Conservation (phyloP, 2,113 vertebrate species). For the Anoura caudifer region DNA sequence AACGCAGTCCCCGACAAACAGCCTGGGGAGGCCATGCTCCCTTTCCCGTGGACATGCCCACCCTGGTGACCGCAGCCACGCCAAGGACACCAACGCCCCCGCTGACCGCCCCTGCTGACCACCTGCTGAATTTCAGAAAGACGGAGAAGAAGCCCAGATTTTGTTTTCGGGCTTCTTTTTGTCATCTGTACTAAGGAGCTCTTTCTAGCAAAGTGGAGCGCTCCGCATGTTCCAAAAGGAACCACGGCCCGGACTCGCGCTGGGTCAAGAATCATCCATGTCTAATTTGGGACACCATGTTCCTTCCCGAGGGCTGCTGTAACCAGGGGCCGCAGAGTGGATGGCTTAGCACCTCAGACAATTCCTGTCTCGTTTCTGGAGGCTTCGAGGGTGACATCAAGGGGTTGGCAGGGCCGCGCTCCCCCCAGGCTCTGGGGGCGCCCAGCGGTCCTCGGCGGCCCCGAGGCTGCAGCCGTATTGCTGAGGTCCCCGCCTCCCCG, state of each 20-base stretch:
- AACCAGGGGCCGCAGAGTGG: no score
- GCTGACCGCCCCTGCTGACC: neutral
- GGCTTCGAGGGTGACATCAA: no score
- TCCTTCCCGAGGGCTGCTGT: no score
- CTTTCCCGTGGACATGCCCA: rapidly evolving
- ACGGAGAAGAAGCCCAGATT: no score
- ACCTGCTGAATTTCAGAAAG: neutral
- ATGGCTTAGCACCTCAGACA: no score
- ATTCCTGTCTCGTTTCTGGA: no score
- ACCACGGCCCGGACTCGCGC: neutral
- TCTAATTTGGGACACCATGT: neutral
- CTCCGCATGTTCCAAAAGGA: neutral
- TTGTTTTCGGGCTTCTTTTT: neutral
- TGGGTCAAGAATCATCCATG: neutral
- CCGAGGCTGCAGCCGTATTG: rapidly evolving
- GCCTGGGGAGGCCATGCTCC: neutral
- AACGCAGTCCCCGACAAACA: neutral
- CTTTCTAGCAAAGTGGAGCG: neutral
- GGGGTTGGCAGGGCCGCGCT: neutral
- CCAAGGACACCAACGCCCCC: neutral
- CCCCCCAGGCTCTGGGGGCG: neutral
- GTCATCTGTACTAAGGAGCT: neutral
- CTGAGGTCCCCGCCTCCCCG: neutral
- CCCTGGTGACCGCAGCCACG: neutral
- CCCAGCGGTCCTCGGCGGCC: rapidly evolving